phyloP scores from a whole-genome alignment of 2,888 invertebrate genomes.

The Sarcophaga rosellei region DNA sequence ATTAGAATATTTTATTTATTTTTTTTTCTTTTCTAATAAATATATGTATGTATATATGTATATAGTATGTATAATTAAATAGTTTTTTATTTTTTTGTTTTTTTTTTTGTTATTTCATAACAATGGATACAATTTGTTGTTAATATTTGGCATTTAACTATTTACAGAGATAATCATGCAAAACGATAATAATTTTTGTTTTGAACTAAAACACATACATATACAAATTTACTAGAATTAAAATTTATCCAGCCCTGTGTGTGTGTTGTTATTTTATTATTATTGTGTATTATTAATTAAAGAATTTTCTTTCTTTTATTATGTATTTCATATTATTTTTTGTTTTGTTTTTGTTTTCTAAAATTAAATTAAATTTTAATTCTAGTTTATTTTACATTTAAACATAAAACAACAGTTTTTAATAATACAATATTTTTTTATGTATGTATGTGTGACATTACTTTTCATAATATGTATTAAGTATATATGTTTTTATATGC shows the following conservation, averaged over 20 bases:
- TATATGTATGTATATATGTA: neutral
- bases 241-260: slow-evolving; percentile 77
- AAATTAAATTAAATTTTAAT: slow-evolving; percentile 50
- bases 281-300: neutral
- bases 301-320: slow-evolving; percentile 68
- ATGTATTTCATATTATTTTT: slow-evolving; percentile 52
- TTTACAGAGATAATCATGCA: slow-evolving; percentile 22
- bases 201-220: neutral
- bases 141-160: slow-evolving; percentile 26
- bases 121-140: slow-evolving; percentile 28
- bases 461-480: neutral
- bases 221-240: slow-evolving; percentile 70
- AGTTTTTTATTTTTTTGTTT: neutral
- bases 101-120: slow-evolving; percentile 36
- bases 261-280: neutral
- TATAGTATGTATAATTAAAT: neutral
- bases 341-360: slow-evolving; percentile 7
- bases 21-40: neutral
- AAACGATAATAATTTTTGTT: neutral
- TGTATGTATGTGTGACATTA: slow-evolving; percentile 1
- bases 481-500: too few species aligned
- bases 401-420: neutral
- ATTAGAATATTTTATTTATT: neutral
- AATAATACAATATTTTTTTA: neutral
- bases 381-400: slow-evolving; percentile 51